Conservation (phyloP, 2,888 invertebrate species). For the Matsumyia berberina region DNA sequence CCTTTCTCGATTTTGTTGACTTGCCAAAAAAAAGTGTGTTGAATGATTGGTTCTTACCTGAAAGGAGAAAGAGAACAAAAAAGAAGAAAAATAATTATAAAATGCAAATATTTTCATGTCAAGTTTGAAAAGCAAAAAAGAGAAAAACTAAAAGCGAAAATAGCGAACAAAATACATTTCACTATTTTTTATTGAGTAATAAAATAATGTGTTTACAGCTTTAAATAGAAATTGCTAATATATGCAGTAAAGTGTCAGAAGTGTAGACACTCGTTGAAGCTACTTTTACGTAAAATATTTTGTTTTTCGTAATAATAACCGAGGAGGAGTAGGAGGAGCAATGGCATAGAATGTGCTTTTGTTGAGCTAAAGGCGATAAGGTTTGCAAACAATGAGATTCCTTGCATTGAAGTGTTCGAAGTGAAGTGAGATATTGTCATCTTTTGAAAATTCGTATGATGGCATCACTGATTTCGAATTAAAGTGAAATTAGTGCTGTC, state of each 20-base stretch:
- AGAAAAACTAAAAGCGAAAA: conserved; percentile 2
- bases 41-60: conserved; percentile 61
- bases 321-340: no score
- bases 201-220: conserved; percentile 16
- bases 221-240: conserved; percentile 1
- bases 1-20: conserved; percentile 44
- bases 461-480: no score
- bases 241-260: not conserved
- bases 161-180: conserved; percentile 32
- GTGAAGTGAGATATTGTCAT: no score
- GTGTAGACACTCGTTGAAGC: not conserved
- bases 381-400: no score
- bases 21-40: conserved; percentile 40
- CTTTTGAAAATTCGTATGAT: no score
- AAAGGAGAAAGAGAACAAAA: conserved; percentile 49
- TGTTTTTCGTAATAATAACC: not conserved
- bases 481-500: no score
- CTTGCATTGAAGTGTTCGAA: no score
- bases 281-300: conserved; percentile 25
- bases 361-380: no score
- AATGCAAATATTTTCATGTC: conserved; percentile 8
- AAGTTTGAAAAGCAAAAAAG: not conserved
- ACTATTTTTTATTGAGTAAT: conserved; percentile 7
- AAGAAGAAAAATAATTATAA: conserved; percentile 17
- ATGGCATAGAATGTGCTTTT: no score